These are phyloP conservation scores for Lycocorax pyrrhopterus DNA, from an alignment of 2,113 vertebrate species.

Conservation along the genomic window DNA sequence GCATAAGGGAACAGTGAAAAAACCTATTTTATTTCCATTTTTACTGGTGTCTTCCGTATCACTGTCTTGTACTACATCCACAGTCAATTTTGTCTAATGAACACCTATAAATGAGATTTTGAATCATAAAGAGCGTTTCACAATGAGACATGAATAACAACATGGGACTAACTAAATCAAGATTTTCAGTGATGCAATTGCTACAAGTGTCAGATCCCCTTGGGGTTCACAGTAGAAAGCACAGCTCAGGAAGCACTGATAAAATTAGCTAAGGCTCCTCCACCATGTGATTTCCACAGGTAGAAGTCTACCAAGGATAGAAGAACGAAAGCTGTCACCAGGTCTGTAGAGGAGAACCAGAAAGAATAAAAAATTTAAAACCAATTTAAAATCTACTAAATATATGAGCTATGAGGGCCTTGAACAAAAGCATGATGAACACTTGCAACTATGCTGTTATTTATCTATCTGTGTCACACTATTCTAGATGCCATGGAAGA, in stretches of 20 bases:
- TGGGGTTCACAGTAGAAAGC: background rate
- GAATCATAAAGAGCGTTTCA: background rate
- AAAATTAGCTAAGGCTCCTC: background rate
- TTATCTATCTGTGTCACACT: background rate
- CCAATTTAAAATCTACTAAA: background rate
- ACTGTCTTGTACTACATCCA: background rate
- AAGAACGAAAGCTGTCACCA: background rate
- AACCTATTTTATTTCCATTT: background rate
- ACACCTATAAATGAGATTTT: background rate
- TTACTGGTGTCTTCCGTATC: background rate
- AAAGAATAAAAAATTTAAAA: background rate
- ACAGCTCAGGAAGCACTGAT: background rate
- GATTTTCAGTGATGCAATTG: background rate
- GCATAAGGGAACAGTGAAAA: background rate
- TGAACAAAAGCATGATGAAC: background rate
- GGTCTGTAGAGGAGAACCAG: background rate
- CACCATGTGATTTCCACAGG: background rate
- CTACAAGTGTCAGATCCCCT: background rate
- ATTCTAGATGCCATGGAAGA: background rate
- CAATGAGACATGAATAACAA: background rate
- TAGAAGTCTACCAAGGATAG: background rate
- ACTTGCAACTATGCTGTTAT: background rate
- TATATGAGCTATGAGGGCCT: background rate
- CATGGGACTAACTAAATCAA: background rate
- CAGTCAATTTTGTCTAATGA: background rate